phyloP scores from a whole-genome alignment of 2,797 vertebrate species.

The Cetoscarus ocellatus region DNA sequence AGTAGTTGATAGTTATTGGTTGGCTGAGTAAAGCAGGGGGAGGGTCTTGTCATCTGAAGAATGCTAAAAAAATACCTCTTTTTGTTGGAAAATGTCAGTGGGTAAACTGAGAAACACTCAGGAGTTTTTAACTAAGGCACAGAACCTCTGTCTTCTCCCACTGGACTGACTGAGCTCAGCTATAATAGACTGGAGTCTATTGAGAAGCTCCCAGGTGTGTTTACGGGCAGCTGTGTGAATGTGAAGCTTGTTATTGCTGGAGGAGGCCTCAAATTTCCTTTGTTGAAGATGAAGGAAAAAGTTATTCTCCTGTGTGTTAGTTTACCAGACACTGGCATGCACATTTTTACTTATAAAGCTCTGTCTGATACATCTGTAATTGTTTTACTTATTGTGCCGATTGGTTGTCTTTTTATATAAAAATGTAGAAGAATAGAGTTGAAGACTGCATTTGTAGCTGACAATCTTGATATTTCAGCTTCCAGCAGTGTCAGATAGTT shows the following conservation, averaged over 20 bases:
- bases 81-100: slow-evolving; percentile 22
- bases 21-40: neutral
- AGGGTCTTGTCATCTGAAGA: slow-evolving; percentile 4
- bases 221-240: slow-evolving; percentile 33
- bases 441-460: neutral
- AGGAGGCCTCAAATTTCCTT: neutral
- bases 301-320: neutral
- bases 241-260: slow-evolving; percentile 20
- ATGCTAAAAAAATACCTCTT: slow-evolving; percentile 41
- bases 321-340: neutral
- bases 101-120: slow-evolving; percentile 36
- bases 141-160: slow-evolving; percentile 34
- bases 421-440: neutral
- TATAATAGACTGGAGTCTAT: slow-evolving; percentile 52
- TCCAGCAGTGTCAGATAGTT: neutral
- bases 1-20: slow-evolving; percentile 7
- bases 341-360: neutral
- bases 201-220: slow-evolving; percentile 61
- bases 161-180: slow-evolving; percentile 46
- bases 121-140: slow-evolving; percentile 44
- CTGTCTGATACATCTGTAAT: neutral
- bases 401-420: neutral
- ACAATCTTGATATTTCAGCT: neutral
- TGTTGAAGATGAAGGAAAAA: neutral
- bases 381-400: neutral